Evolutionary conservation across 2,113 vertebrate genomes (phyloP).

Genomic region (Mobula hypostoma): DNA sequence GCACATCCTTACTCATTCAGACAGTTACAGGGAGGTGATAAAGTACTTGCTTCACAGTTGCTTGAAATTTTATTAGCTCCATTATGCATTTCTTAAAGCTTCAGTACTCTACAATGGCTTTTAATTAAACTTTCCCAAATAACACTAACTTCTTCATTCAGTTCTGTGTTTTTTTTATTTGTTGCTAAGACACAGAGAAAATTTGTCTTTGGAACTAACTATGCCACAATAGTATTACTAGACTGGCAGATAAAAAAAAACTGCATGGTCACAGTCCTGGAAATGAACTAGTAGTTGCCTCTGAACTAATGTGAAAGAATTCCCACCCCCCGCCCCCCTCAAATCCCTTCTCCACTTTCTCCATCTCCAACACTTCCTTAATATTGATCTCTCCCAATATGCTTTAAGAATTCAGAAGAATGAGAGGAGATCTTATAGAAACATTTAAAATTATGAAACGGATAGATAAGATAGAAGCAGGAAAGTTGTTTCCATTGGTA

Average conservation of each 20-base stretch:
- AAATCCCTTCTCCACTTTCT: neutral
- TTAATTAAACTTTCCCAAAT: conserved; percentile 18
- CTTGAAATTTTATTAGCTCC: conserved; percentile 26
- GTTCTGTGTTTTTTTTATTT: neutral
- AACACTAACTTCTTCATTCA: neutral
- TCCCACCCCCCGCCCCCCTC: no score
- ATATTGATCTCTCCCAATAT: neutral
- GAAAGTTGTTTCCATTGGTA: no score
- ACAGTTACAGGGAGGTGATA: conserved; percentile 15
- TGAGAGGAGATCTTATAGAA: no score
- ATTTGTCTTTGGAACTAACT: neutral
- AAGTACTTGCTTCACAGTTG: neutral
- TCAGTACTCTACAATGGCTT: conserved; percentile 18
- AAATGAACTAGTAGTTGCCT: neutral
- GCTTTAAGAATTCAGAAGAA: neutral
- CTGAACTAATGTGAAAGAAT: neutral
- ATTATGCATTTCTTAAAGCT: neutral
- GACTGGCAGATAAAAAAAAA: neutral
- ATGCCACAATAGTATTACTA: neutral
- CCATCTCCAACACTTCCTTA: neutral
- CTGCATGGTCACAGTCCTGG: neutral
- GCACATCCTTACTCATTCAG: conserved; percentile 13
- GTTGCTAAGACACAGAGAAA: neutral
- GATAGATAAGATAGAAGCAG: no score
- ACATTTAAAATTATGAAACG: no score